Evolutionary conservation across 2,113 vertebrate species (phyloP).

Genomic region (Suricata suricatta): DNA sequence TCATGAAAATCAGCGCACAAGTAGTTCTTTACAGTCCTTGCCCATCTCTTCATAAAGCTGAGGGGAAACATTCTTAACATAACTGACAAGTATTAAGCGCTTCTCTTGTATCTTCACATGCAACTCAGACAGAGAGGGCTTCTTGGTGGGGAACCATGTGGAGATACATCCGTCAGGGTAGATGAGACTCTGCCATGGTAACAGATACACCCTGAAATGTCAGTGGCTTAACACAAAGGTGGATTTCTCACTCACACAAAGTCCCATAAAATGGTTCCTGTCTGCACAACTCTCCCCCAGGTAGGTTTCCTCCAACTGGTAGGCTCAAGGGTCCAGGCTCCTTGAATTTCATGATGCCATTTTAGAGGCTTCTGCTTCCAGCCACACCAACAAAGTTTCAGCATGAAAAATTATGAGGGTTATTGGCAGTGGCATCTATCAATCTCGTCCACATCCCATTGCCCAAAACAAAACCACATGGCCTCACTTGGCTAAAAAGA

Average conservation of each 20-base stretch:
- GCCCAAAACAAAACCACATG: background rate
- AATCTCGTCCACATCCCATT: background rate
- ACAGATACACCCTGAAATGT: background rate
- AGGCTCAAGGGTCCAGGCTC: background rate
- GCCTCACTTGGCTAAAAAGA: background rate
- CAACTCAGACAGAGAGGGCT: background rate
- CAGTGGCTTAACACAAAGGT: background rate
- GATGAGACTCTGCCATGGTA: background rate
- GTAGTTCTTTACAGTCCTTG: background rate
- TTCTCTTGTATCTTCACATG: background rate
- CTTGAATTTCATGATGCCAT: background rate
- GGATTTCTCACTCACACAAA: conserved; percentile 18
- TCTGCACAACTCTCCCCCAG: background rate
- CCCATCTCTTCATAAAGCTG: conserved; percentile 5
- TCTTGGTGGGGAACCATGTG: background rate
- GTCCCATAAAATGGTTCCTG: background rate
- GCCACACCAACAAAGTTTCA: background rate
- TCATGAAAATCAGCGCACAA: background rate
- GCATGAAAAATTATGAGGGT: background rate
- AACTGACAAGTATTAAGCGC: background rate
- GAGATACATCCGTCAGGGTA: background rate
- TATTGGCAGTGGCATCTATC: background rate
- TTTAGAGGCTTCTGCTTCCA: background rate
- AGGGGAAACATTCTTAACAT: background rate
- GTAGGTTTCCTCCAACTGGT: background rate